A percentile compares a stretch with the other conserved stretches of the same genome.
These are phyloP conservation scores for Diplogasteroides magnus DNA, from an alignment of 1,140 invertebrate genomes.

Conservation along the genomic window DNA sequence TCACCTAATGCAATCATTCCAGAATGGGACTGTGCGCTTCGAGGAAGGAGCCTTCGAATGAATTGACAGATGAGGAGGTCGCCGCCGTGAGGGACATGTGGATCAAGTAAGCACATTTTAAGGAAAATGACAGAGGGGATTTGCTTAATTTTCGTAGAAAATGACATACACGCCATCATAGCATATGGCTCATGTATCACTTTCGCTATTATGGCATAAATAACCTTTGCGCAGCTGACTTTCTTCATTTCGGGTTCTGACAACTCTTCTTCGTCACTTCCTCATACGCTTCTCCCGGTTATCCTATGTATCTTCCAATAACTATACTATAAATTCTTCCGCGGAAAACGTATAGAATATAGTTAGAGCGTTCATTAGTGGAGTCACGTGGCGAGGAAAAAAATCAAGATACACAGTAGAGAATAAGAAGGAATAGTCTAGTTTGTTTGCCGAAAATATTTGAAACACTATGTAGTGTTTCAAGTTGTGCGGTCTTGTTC, in stretches of 20 bases:
- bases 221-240: conserved; percentile 6
- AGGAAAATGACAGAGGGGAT: background rate
- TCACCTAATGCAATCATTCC: no score
- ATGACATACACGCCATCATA: conserved; percentile 2
- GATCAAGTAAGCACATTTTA: conserved; percentile 18
- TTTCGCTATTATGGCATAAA: conserved; percentile 7
- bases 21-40: conserved; percentile 20
- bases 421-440: no score
- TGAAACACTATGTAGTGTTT: no score
- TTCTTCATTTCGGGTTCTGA: conserved; percentile 4
- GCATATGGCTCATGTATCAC: conserved; percentile 7
- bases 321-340: no score
- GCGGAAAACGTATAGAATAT: no score
- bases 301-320: no score
- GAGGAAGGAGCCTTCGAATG: conserved; percentile 21
- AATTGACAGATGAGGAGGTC: conserved; percentile 29
- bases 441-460: no score
- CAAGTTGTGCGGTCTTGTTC: no score
- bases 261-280: conserved; percentile 2
- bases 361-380: no score
- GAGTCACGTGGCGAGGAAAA: no score
- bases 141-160: background rate
- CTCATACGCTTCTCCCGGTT: no score
- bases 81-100: conserved; percentile 25
- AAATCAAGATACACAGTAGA: no score